Base-by-base conservation (phyloP, 2,797 vertebrate species). In the Staurois parvus region DNA sequence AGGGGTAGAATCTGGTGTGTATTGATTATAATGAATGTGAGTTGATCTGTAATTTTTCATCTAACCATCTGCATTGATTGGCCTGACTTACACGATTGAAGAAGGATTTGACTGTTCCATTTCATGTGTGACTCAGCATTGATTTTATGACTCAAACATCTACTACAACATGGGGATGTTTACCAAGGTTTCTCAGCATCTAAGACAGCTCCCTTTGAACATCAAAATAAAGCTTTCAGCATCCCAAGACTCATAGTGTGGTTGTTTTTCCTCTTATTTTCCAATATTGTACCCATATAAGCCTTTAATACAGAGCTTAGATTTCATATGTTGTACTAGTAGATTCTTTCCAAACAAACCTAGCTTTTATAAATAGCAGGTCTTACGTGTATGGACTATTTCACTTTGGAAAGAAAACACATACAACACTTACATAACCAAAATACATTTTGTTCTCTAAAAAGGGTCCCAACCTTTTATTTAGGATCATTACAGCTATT, bases 311-410 rank as follows among this genome's bases (percentile, higher is more conserved):
- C 56, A 40, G 59, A 66, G 76, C 34, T 64, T 34, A 77, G 32
- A 40, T 56, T 42, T 64, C 34, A 77, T 66, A 42, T 77, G 40
- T 77, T 77, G 32, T 77, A 32, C 76, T 17, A 15, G 4, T 40
- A 40, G 76, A 77, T 77, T 59, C 59, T 42, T 64, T 66, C n/a
- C 76, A 66, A 77, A 77, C 59, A 77, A 64, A 19, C 34, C 59
- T 42, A 77, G 76, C 34, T 77, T n/a, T 77, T 77, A 77, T 42
- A 77, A 77, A 77, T 66, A 66, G 76, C 21, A 37, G n/a, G 24
- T 24, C 32, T 64, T 37, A n/a, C 15, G 21, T 77, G 21, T 62
- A 66, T 40, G 56, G 32, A 64, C 32, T 40, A 62, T 76, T 76
- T 76, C 11, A 62, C 28, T 76, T 37, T 76, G 29, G 26, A 15